Evolutionary conservation across 2,888 invertebrate genomes (phyloP), one percentile per base, ranked within the genome.

Genomic region (Apodemia zela): DNA sequence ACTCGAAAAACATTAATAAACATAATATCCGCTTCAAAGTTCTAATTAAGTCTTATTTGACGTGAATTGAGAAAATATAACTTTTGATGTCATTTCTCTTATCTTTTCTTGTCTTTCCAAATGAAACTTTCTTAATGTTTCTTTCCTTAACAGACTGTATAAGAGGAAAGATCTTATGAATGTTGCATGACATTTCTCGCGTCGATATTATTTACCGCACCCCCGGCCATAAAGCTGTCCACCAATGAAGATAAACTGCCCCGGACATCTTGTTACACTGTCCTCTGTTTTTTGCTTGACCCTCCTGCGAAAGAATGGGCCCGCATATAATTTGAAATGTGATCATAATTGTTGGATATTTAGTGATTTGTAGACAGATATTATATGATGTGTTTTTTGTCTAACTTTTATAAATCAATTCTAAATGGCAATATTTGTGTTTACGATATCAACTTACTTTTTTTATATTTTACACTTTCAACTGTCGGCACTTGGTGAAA

Each of bases 201-300:
- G 81, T 75, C 76, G 83, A 80, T 89, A 89, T 90, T 89, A 88
- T 89, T 89, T 87, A 87, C 88, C 86, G 84, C 78, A 62, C 76
- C 84, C 84, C 77, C 73, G 68, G 77, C 82, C 74, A 87, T 90
- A 90, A 91, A 89, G 80, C 88, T 87, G 89, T 89, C 62, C 88
- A 68, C 71, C 80, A 75, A 87, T 85, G 85, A 85, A 87, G 87
- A 89, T 81, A 87, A 82, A 89, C 81, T 78, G 88, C 80, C 64
- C 61, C 69, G 80, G 80, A 81, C 84, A 79, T 79, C 79, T 81
- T 80, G 80, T 67, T 68, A 67, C 74, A 72, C 75, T 78, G 67
- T 69, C 70, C 71, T 68, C 74, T 68, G 73, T 81, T 85, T 88
- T 86, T 87, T 84, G 84, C 78, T 85, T 87, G 88, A 89, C 88